Percentiles rank a stretch among this genome's conserved stretches.
phyloP scores from a whole-genome alignment of 2,113 vertebrate species.

The Electrona antarctica region DNA sequence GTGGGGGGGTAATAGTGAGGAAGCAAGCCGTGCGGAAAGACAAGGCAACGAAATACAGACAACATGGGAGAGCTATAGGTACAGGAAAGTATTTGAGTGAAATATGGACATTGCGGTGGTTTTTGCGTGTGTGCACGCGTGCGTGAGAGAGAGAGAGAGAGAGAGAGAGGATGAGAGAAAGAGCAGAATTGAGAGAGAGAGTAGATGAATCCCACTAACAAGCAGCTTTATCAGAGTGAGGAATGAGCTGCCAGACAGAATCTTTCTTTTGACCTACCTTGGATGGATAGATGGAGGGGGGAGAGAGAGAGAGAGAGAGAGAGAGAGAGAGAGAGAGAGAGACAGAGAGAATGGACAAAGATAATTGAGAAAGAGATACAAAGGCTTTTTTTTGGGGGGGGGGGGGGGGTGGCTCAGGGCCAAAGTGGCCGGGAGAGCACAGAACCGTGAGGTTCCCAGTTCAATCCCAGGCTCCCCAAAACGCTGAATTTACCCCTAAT shows the following conservation, averaged over 20 bases:
- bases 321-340: constrained; percentile 31
- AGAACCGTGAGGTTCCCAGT: too few relatives aligned
- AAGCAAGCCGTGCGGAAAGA: too few relatives aligned
- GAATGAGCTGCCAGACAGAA: constrained; percentile 68
- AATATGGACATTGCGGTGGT: constrained; percentile 17
- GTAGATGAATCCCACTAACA: constrained; percentile 74
- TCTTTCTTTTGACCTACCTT: constrained; percentile 78
- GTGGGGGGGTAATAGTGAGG: too few relatives aligned
- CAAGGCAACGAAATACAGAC: too few relatives aligned
- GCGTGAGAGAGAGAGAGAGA: background rate
- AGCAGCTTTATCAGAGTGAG: constrained; percentile 75
- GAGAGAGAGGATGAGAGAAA: background rate
- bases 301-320: constrained; percentile 17
- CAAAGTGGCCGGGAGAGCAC: too few relatives aligned
- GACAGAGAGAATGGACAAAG: constrained; percentile 4
- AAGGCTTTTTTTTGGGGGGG: background rate
- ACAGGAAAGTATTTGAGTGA: constrained; percentile 48
- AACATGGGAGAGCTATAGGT: background rate
- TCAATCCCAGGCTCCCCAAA: too few relatives aligned
- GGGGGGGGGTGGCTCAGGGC: too few relatives aligned
- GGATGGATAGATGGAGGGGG: constrained; percentile 49
- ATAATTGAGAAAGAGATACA: background rate
- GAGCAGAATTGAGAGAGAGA: constrained; percentile 20
- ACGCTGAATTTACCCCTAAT: too few relatives aligned
- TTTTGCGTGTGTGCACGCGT: background rate